Conservation (phyloP, 1,140 invertebrate species). For the Bombus polaris region DNA sequence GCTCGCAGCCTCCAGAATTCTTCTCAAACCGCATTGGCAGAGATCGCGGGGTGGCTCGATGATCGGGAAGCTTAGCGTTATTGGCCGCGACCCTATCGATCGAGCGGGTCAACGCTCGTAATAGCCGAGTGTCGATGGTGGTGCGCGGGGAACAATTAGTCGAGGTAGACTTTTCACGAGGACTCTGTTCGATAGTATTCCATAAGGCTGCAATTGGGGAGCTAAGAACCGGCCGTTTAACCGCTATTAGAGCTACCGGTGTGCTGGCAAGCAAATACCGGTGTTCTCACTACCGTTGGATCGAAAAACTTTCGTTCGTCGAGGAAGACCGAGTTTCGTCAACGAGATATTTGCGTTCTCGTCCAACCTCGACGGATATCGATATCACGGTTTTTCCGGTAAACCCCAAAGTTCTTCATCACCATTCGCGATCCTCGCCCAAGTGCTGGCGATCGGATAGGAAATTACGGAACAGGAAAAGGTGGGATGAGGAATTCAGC, state of each 20-base stretch:
- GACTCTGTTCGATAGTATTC: not conserved
- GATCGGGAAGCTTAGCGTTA: conserved; percentile 11
- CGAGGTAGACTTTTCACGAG: not conserved
- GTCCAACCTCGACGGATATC: not conserved
- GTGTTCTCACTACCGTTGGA: not conserved
- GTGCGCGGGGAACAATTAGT: conserved; percentile 23
- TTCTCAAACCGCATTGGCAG: not conserved
- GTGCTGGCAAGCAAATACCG: not conserved
- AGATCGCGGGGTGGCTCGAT: not conserved
- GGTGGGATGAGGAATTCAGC: not conserved
- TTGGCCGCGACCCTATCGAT: conserved; percentile 25
- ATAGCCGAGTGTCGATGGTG: not conserved
- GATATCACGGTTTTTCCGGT: not conserved
- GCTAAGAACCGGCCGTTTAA: conserved; percentile 18
- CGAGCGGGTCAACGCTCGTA: not conserved
- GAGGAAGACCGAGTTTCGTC: not conserved
- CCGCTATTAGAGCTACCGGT: not conserved
- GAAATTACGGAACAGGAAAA: not conserved
- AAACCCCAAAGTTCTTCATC: not conserved
- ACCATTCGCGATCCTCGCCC: not conserved
- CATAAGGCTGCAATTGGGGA: conserved; percentile 1
- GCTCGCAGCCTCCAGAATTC: not conserved
- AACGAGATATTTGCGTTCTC: not conserved
- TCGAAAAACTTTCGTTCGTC: conserved; percentile 3
- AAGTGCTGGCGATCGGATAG: not conserved